Conservation (phyloP, 2,797 vertebrate genomes). For the Danio albolineatus region DNA sequence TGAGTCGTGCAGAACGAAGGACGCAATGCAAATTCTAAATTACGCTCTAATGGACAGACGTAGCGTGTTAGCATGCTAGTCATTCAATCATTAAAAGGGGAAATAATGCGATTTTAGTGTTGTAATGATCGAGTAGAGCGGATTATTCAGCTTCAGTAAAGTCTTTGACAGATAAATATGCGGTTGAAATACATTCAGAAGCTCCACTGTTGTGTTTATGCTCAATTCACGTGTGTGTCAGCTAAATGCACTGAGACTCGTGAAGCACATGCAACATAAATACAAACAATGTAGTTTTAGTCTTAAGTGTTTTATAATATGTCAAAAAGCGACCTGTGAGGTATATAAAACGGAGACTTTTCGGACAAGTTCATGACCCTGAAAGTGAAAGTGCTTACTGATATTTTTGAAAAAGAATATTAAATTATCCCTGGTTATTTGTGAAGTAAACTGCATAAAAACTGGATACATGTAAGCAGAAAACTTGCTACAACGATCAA, state of each 20-base stretch:
- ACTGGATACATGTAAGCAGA: background rate
- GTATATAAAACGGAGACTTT: background rate
- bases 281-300: background rate
- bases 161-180: background rate
- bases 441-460: background rate
- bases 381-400: background rate
- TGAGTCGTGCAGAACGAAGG: background rate
- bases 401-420: no score
- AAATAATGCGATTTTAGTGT: background rate
- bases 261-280: background rate
- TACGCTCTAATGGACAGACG: no score
- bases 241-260: background rate
- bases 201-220: background rate
- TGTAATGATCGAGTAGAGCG: background rate
- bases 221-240: background rate
- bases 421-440: no score
- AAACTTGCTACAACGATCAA: background rate
- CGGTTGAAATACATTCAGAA: background rate
- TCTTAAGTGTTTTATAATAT: background rate
- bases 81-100: background rate
- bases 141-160: background rate
- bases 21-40: no score
- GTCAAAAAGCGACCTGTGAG: background rate
- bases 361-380: background rate
- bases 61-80: conserved; percentile 37